phyloP scores from a whole-genome alignment of 2,797 vertebrate species.

The Phalanger gymnotis region DNA sequence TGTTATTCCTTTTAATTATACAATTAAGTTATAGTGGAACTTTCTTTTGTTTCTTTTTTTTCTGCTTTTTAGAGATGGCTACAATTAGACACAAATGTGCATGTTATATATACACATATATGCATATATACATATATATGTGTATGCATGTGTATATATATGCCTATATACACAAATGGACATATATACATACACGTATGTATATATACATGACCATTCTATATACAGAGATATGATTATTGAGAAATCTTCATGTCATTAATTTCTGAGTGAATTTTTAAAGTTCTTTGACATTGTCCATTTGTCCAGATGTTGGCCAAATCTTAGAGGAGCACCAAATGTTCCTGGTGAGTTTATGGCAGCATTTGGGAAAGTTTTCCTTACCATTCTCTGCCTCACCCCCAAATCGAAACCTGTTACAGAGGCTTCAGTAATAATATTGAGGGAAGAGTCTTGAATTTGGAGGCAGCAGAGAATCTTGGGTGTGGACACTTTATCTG shows the following conservation, averaged over 20 bases:
- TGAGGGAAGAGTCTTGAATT: background rate
- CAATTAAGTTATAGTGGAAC: background rate
- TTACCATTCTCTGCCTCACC: too few species aligned
- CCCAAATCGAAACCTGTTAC: background rate
- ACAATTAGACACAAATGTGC: background rate
- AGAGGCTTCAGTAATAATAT: background rate
- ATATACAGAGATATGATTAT: background rate
- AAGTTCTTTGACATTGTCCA: background rate
- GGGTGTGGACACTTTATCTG: background rate
- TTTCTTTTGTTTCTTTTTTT: background rate
- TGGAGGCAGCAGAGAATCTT: background rate
- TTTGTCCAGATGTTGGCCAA: background rate
- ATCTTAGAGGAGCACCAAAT: background rate
- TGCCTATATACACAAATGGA: too few species aligned
- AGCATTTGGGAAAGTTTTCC: background rate
- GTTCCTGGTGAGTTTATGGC: background rate
- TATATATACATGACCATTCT: background rate
- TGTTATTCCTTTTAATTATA: background rate
- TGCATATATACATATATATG: too few species aligned
- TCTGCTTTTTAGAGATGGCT: background rate
- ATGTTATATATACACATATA: too few species aligned
- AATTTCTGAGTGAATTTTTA: background rate
- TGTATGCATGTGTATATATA: accelerated
- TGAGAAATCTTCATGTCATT: background rate
- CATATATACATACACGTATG: too few species aligned